Base-by-base conservation (phyloP, 2,113 vertebrate species). In the Leucosticte australis region DNA sequence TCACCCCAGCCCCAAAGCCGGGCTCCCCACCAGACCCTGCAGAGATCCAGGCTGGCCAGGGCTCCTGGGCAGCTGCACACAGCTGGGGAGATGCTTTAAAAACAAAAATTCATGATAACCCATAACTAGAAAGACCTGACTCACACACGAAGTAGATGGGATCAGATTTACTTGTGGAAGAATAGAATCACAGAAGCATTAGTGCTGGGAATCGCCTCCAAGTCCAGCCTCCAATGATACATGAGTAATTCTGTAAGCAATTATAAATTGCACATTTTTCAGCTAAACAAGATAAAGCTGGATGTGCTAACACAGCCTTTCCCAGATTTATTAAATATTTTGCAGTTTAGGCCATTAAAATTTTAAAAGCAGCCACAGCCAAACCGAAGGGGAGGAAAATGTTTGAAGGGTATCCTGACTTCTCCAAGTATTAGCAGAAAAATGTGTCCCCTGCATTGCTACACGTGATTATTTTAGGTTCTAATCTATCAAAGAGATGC, bases 401-500 rank as follows among this genome's bases (percentile, higher is more conserved):
- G 22, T 50, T 53, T 84, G 73, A 68, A 95, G 89, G 83, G 39
- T 82, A 23, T 41, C 71, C 64, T 73, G 74, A 53, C 77, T 94
- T 49, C 50, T 46, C 73, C 28, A 70, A 70, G 52, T 16, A 3
- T 26, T 26, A 56, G 22, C 4, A 7, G 80, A 12, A 83, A 80
- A 53, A 42, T 22, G 42, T 35, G 56, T 37, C 67, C 67, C 67
- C 23, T 27, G 67, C 80, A 27, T 35, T 56, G 71, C 90, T 50
- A 0, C n/a, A 20, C 10, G 0, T 2, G 27, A 52, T 79, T 57
- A 67, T 56, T 71, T 85, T n/a, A 41, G 47, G 52, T 31, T 87
- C 52, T 60, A 86, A 92, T 94, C 95, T 73, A 33, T 57, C 91
- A 90, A 63, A 92, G 53, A n/a, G 52, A 33, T 64, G 60, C 78